Base-by-base conservation (phyloP, 2,888 invertebrate genomes). In the Hylaea fasciaria region DNA sequence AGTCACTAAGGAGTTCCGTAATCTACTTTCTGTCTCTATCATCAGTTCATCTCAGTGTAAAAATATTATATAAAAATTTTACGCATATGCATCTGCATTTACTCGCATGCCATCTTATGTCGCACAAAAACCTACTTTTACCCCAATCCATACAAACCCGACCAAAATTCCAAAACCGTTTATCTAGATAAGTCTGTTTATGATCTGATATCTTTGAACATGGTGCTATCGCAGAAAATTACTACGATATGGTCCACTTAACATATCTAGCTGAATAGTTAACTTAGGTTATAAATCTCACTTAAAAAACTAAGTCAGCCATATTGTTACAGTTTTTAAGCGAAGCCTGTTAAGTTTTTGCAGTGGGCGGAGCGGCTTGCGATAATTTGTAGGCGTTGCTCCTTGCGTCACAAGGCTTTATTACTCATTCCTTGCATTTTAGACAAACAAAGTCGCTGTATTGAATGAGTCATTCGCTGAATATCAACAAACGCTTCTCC, bases 291-390 rank as follows among this genome's bases (percentile, higher is more conserved):
- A 39, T 44, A 43, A 56, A 62, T 63, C 47, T 51, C 61, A 61
- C 41, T 11, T 32, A 55, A 55, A 60, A 55, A 67, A 52, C 44
- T 57, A 57, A 39, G 67, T 64, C 81, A 72, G 79, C 79, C 80
- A 81, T 82, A 68, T 76, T 80, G 76, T 66, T 72, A 64, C 63
- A 70, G 57, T 76, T 78, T 78, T 47, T 57, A 29, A 4, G 67
- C 65, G 67, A 60, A 75, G 75, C 66, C 60, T 70, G 71, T 13
- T 45, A 67, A 69, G 70, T 84, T 87, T 86, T 85, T 83, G 69
- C 71, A 73, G 89, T 91, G 85, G 91, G 91, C 90, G 90, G 91
- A 83, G 87, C 89, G 75, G 76, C 70, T 80, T 74, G 78, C 76
- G 82, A 73, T 81, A 80, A 82, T 79, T 85, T 84, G 90, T 87